These are phyloP conservation scores for Andricus quercusramuli DNA, from an alignment of 2,888 invertebrate genomes.

Conservation along the genomic window DNA sequence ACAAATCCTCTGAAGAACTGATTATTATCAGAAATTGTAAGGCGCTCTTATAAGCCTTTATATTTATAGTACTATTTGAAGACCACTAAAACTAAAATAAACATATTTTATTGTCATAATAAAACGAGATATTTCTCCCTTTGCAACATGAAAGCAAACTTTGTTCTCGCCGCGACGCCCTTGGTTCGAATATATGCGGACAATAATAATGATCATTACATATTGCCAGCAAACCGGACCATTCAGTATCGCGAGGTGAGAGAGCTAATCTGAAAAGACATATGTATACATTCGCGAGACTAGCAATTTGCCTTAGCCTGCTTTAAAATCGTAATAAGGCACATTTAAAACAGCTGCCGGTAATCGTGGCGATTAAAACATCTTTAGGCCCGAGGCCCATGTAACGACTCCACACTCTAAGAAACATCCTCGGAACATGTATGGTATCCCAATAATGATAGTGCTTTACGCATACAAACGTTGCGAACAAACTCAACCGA, in stretches of 20 bases:
- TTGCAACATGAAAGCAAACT: slow-evolving; percentile 9
- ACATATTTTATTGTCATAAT: background rate
- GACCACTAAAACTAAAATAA: background rate
- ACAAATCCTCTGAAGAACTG: background rate
- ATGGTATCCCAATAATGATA: slow-evolving; percentile 10
- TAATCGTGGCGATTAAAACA: slow-evolving; percentile 71
- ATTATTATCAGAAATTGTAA: background rate
- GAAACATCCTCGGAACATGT: background rate
- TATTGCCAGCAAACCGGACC: background rate
- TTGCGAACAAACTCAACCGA: background rate
- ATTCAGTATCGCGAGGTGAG: slow-evolving; percentile 11
- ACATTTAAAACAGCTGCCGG: slow-evolving; percentile 70
- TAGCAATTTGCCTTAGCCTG: slow-evolving; percentile 63
- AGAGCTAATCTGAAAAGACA: slow-evolving; percentile 61
- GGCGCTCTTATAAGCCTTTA: background rate
- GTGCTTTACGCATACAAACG: background rate
- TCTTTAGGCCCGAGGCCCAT: slow-evolving; percentile 60
- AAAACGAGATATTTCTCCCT: background rate
- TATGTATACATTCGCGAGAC: slow-evolving; percentile 45
- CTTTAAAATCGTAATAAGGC: slow-evolving; percentile 67
- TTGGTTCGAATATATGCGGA: background rate
- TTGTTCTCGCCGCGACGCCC: slow-evolving; percentile 7
- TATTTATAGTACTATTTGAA: background rate
- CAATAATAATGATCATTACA: slow-evolving; percentile 10
- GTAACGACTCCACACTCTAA: background rate